Base-by-base conservation (phyloP, 2,797 vertebrate species). In the Amazona finschi region DNA sequence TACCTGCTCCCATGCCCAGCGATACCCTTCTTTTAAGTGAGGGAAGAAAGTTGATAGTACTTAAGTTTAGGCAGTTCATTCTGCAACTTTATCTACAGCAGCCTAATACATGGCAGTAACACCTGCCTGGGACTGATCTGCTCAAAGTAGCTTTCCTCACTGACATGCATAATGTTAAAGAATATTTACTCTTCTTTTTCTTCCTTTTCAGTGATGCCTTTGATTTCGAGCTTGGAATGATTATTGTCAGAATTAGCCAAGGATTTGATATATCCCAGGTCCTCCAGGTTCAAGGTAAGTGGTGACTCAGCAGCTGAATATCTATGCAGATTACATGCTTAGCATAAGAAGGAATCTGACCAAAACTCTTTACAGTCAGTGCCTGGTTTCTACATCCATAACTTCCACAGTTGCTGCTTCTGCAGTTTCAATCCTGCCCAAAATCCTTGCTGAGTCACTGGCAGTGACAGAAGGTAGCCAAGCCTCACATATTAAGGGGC, bases 191-290 rank as follows among this genome's bases (percentile, higher is more conserved):
- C 6, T 62, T 73, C 7, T 36, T 77, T 72, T 82, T 57, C 94
- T 95, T 87, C 33, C 39, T 65, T 98, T 97, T 84, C 97, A 99
- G 99, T 31, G 99, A 99, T 64, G 98, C 99, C 0, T 99, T 99
- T 97, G 99, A 99, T 97, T 99, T 99, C 95, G 99, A 99, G 95
- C 98, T 98, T 0, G 99, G 99, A 4, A 98, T 98, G 18, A 95
- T 99, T 95, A 94, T 99, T 1, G 96, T 99, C 96, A 98, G 99
- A 96, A 98, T 99, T 82, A 97, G 95, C 89, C 98, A 99, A 97
- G 99, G 99, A 24, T 99, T 99, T 94, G 99, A 99, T 95, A 97
- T 99, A 91, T 98, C 98, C 16, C 98, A 99, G 73, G 97, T 99
- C 66, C 97, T 99, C 18, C 98, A 98, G 88, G 98, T 98, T 71